Percentiles rank a stretch among this genome's conserved stretches.
Conservation (phyloP, 2,113 vertebrate genomes). For the Odobenus rosmarus region DNA sequence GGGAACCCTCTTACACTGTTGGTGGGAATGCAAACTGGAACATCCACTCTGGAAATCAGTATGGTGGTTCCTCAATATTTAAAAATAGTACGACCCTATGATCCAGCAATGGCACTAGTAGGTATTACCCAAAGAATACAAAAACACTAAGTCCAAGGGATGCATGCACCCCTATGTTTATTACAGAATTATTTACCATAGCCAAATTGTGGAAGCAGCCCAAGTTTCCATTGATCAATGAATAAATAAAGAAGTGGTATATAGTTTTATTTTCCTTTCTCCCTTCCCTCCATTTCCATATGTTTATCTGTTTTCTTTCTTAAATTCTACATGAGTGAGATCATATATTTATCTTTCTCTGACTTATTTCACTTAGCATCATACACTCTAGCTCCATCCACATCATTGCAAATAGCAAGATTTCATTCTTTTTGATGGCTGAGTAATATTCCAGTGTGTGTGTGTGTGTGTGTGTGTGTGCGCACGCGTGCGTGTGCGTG, state of each 20-base stretch:
- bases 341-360: background rate
- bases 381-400: background rate
- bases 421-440: background rate
- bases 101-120: background rate
- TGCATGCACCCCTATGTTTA: background rate
- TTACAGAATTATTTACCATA: background rate
- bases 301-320: background rate
- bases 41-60: background rate
- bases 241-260: background rate
- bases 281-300: background rate
- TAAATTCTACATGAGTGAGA: background rate
- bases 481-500: background rate
- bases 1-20: background rate
- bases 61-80: background rate
- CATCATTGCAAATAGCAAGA: background rate
- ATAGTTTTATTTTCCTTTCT: background rate
- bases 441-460: background rate
- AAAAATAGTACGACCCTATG: background rate
- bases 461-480: background rate
- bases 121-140: background rate
- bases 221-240: background rate
- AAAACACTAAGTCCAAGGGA: background rate
- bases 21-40: background rate
- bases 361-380: background rate
- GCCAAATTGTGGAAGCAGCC: background rate